Percentiles rank a stretch among this genome's conserved stretches.
phyloP scores from a whole-genome alignment of 2,797 vertebrate genomes.

The Etheostoma nigrum region DNA sequence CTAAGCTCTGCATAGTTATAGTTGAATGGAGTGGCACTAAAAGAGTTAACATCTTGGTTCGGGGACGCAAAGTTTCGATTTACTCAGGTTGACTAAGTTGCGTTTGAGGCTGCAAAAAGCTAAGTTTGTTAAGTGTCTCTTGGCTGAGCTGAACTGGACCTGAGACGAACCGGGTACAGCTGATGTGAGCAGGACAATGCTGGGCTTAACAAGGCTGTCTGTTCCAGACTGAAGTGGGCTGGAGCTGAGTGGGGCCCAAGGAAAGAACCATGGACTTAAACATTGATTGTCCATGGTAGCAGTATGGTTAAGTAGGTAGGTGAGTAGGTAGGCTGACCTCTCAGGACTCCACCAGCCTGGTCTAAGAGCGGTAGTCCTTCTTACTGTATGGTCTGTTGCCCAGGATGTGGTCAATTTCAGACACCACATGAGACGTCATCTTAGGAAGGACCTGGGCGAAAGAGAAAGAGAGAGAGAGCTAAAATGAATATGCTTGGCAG shows the following conservation, averaged over 20 bases:
- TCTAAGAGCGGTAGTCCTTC: conserved; percentile 97
- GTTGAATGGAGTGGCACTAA: conserved; percentile 10
- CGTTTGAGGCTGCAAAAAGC: conserved; percentile 52
- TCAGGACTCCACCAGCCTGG: conserved; percentile 33
- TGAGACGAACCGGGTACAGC: conserved; percentile 75
- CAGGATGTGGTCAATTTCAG: conserved; percentile 96
- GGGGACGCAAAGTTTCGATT: conserved; percentile 14
- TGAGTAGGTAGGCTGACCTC: conserved; percentile 47
- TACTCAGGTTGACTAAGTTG: conserved; percentile 22
- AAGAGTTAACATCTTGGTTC: neutral
- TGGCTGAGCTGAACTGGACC: conserved; percentile 64
- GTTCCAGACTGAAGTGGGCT: conserved; percentile 70
- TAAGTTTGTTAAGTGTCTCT: conserved; percentile 36
- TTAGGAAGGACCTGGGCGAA: conserved; percentile 94
- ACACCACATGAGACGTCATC: conserved; percentile 96
- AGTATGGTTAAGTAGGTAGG: conserved; percentile 52
- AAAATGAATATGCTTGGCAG: neutral
- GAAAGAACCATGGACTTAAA: conserved; percentile 54
- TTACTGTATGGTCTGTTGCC: conserved; percentile 97
- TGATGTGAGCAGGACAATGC: conserved; percentile 60
- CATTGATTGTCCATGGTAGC: conserved; percentile 60
- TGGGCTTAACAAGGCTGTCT: conserved; percentile 43
- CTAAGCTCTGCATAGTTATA: conserved; percentile 66
- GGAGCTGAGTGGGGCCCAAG: conserved; percentile 64
- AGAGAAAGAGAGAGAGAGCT: neutral